Evolutionary conservation across 2,888 invertebrate species (phyloP).

Genomic region (Antheraea assamensis): DNA sequence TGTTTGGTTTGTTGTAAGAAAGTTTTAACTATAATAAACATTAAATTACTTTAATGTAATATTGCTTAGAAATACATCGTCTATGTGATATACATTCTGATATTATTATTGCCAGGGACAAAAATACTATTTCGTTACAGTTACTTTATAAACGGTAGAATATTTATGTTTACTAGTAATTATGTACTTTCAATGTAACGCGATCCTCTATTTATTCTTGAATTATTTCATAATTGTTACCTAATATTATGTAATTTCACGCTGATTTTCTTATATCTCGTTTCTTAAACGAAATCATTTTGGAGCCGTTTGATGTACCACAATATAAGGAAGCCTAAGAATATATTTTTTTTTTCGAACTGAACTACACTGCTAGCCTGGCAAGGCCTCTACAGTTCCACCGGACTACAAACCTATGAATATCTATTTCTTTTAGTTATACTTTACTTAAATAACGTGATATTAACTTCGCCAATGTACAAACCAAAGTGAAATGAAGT

Average conservation of each 20-base stretch:
- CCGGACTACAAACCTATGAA: too few relatives aligned
- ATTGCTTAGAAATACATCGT: neutral
- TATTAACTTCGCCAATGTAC: too few relatives aligned
- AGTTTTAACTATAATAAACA: neutral
- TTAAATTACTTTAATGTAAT: conserved; percentile 1
- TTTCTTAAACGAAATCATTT: neutral
- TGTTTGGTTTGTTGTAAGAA: conserved; percentile 7
- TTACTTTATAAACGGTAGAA: neutral
- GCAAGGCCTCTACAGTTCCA: too few relatives aligned
- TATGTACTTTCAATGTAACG: neutral
- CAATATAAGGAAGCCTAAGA: neutral
- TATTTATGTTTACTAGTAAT: neutral
- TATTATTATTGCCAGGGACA: neutral
- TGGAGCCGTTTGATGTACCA: neutral
- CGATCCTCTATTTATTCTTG: neutral
- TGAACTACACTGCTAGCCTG: too few relatives aligned
- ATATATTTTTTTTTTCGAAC: too few relatives aligned
- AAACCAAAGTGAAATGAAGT: too few relatives aligned
- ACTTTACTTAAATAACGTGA: too few relatives aligned
- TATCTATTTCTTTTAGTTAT: too few relatives aligned
- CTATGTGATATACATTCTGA: neutral
- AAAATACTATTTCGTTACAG: neutral
- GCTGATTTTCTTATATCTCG: neutral
- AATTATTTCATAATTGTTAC: neutral
- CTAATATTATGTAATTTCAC: neutral